phyloP scores from a whole-genome alignment of 1,140 invertebrate genomes.

The Pygmarrhopalites habei region DNA sequence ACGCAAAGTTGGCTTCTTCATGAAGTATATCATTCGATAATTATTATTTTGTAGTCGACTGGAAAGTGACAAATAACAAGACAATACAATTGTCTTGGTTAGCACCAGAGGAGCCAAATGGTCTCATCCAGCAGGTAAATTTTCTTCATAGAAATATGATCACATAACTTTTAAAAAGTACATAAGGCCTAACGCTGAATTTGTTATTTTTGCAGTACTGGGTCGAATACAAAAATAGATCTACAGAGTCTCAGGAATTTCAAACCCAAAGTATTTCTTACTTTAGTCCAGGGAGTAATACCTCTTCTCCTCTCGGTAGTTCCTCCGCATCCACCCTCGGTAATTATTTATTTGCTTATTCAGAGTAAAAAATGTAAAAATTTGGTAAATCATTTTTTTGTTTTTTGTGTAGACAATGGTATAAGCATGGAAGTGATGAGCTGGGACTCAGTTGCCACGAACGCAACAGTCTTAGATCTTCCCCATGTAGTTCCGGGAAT shows the following conservation, averaged over 20 bases:
- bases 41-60: no score
- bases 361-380: background rate
- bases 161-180: no score
- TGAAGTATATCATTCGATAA: no score
- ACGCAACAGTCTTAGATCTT: slow-evolving; percentile 19
- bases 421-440: background rate
- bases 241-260: background rate
- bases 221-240: slow-evolving; percentile 27
- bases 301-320: no score
- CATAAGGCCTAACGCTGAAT: no score
- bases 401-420: background rate
- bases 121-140: slow-evolving; percentile 24
- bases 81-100: slow-evolving; percentile 26
- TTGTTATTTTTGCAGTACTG: no score
- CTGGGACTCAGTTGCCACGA: slow-evolving; percentile 20
- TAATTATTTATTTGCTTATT: background rate
- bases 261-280: slow-evolving; percentile 3
- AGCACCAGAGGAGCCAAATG: slow-evolving; percentile 19
- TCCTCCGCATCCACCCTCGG: background rate
- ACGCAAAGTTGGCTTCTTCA: no score
- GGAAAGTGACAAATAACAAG: slow-evolving; percentile 19
- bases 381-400: background rate
- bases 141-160: no score
- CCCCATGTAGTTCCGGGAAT: slow-evolving; percentile 18
- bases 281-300: background rate